Conservation (phyloP, 2,888 invertebrate species). For the Sesamia inferens region DNA sequence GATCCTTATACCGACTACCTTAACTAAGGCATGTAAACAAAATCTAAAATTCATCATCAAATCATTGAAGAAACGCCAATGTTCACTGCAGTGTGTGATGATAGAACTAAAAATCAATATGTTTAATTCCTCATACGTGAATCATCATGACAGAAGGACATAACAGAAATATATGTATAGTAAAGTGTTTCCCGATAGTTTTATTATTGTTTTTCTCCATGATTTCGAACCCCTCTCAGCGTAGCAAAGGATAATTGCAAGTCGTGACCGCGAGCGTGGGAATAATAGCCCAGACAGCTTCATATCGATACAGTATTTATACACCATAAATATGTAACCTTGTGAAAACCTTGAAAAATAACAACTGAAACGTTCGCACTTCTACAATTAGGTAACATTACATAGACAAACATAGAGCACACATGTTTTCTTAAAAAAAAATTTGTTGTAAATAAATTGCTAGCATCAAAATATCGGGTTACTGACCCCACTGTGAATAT, state of each 20-base stretch:
- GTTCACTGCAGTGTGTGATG: too few species aligned
- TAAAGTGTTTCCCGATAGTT: slow-evolving; percentile 42
- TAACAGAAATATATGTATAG: slow-evolving; percentile 15
- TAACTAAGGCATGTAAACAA: too few species aligned
- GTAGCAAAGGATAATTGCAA: slow-evolving; percentile 53
- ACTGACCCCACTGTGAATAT: slow-evolving; percentile 66
- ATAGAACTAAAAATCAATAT: background rate
- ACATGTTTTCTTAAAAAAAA: slow-evolving; percentile 51
- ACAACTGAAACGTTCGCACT: slow-evolving; percentile 28
- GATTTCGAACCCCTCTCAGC: slow-evolving; percentile 56
- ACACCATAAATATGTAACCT: slow-evolving; percentile 42
- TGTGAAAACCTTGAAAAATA: slow-evolving; percentile 31
- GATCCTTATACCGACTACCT: too few species aligned
- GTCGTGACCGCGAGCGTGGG: slow-evolving; percentile 65
- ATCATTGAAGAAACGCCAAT: too few species aligned
- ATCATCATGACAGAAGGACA: slow-evolving; percentile 8
- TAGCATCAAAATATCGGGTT: slow-evolving; percentile 73
- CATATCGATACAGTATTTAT: slow-evolving; percentile 55
- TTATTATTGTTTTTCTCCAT: slow-evolving; percentile 50
- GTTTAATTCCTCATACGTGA: background rate
- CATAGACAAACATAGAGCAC: slow-evolving; percentile 23
- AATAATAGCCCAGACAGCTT: slow-evolving; percentile 43
- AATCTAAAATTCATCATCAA: too few species aligned
- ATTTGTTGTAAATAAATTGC: slow-evolving; percentile 82
- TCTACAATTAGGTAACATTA: slow-evolving; percentile 19